Percentiles rank a stretch among this genome's conserved stretches.
Conservation (phyloP, 2,888 invertebrate genomes). For the Syritta pipiens region DNA sequence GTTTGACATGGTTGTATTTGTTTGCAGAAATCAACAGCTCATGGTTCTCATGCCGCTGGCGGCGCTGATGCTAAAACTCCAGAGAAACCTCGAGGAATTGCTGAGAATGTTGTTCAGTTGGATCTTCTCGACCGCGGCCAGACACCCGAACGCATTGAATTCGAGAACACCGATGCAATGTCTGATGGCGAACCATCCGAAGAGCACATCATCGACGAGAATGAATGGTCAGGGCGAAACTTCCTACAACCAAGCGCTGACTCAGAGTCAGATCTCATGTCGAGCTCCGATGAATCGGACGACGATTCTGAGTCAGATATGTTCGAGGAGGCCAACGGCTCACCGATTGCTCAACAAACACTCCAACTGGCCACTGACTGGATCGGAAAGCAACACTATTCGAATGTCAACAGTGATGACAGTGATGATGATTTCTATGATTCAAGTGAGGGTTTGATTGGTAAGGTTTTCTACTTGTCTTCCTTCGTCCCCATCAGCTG, state of each 20-base stretch:
- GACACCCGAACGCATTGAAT: constrained; percentile 90
- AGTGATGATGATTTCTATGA: constrained; percentile 78
- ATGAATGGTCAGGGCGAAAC: constrained; percentile 97
- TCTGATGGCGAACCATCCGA: constrained; percentile 83
- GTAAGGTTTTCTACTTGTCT: constrained; percentile 70
- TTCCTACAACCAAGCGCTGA: constrained; percentile 90
- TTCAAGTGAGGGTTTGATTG: constrained; percentile 78
- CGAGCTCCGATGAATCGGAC: constrained; percentile 81
- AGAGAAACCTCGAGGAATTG: constrained; percentile 78
- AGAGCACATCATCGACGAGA: constrained; percentile 92
- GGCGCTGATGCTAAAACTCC: constrained; percentile 78
- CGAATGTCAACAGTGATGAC: constrained; percentile 79
- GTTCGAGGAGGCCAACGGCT: constrained; percentile 85
- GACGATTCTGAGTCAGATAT: constrained; percentile 84
- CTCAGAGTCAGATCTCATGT: constrained; percentile 82
- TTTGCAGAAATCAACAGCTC: constrained; percentile 70
- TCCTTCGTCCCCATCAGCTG: background rate
- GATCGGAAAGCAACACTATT: constrained; percentile 82
- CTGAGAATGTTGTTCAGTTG: constrained; percentile 75
- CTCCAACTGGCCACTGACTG: constrained; percentile 85
- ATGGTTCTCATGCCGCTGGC: constrained; percentile 43
- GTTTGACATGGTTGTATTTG: background rate
- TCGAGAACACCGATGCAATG: constrained; percentile 85
- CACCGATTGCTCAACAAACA: constrained; percentile 82
- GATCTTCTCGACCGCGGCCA: constrained; percentile 80